Conservation (phyloP, 2,888 invertebrate species). For the Strigamia crassipes region DNA sequence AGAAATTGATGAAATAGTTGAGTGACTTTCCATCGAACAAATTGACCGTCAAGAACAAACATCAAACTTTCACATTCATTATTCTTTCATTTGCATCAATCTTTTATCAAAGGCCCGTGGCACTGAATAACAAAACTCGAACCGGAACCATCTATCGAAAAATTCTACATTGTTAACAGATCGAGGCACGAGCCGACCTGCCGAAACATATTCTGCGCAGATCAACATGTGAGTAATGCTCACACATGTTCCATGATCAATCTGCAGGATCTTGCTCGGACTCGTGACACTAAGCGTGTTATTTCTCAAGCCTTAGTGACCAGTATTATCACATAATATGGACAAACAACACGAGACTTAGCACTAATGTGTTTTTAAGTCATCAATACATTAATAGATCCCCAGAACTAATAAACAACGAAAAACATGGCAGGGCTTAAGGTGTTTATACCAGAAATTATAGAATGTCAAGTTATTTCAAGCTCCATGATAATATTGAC, state of each 20-base stretch:
- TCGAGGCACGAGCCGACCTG: neutral
- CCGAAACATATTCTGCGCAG: neutral
- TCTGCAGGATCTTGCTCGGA: neutral
- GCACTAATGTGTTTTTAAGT: too few relatives aligned
- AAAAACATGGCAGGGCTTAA: too few relatives aligned
- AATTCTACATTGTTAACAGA: conserved; percentile 1
- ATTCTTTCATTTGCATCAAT: conserved; percentile 24
- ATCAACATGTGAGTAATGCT: neutral
- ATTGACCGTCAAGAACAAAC: conserved; percentile 37
- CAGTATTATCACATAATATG: too few relatives aligned
- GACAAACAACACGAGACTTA: too few relatives aligned
- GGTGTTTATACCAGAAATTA: too few relatives aligned
- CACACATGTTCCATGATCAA: neutral
- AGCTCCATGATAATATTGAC: too few relatives aligned
- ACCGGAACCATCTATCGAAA: conserved; percentile 1
- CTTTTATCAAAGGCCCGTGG: conserved; percentile 3
- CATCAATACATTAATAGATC: too few relatives aligned
- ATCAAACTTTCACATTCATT: conserved; percentile 29
- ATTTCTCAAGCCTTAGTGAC: neutral
- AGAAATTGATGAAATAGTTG: conserved; percentile 4
- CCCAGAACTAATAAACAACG: too few relatives aligned
- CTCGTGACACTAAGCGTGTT: neutral
- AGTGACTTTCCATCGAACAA: conserved; percentile 37
- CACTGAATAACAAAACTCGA: conserved; percentile 15
- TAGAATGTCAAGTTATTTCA: too few relatives aligned